phyloP scores from a whole-genome alignment of 1,140 invertebrate genomes.

The Drosophila nannoptera region DNA sequence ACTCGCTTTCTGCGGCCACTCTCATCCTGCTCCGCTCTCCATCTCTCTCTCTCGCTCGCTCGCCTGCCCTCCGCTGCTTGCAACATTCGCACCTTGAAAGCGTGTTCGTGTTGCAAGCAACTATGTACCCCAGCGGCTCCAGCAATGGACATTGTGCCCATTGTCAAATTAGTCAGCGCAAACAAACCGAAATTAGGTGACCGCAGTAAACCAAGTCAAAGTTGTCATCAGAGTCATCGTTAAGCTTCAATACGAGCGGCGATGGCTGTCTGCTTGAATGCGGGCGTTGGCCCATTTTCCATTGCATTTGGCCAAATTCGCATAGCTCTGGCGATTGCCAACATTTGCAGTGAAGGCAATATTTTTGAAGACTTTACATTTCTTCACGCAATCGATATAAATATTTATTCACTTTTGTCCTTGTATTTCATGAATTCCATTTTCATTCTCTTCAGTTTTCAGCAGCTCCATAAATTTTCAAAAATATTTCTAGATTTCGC shows the following conservation, averaged over 20 bases:
- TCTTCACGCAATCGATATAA: too few species aligned
- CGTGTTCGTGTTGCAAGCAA: conserved; percentile 57
- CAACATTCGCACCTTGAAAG: conserved; percentile 61
- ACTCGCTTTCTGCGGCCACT: conserved; percentile 19
- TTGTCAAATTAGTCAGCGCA: conserved; percentile 68
- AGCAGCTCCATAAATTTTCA: too few species aligned
- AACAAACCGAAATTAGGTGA: conserved; percentile 71
- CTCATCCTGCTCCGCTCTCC: neutral
- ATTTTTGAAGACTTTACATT: too few species aligned
- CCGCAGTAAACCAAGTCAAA: conserved; percentile 70
- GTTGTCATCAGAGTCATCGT: conserved; percentile 35
- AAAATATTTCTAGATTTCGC: too few species aligned
- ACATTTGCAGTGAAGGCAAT: too few species aligned
- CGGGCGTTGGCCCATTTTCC: conserved; percentile 30
- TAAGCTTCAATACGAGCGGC: conserved; percentile 31
- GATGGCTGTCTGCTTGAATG: conserved; percentile 34
- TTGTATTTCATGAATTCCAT: too few species aligned
- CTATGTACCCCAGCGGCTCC: conserved; percentile 9
- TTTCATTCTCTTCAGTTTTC: too few species aligned
- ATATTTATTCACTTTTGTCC: too few species aligned
- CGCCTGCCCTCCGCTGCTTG: conserved; percentile 34
- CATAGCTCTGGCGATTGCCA: too few species aligned
- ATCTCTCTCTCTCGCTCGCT: conserved; percentile 12
- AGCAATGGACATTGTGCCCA: conserved; percentile 43
- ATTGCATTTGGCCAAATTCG: conserved; percentile 12